Percentiles rank a stretch among this genome's conserved stretches.
Evolutionary conservation across 2,888 invertebrate species (phyloP).

Genomic region (Gasteruption jaculator): DNA sequence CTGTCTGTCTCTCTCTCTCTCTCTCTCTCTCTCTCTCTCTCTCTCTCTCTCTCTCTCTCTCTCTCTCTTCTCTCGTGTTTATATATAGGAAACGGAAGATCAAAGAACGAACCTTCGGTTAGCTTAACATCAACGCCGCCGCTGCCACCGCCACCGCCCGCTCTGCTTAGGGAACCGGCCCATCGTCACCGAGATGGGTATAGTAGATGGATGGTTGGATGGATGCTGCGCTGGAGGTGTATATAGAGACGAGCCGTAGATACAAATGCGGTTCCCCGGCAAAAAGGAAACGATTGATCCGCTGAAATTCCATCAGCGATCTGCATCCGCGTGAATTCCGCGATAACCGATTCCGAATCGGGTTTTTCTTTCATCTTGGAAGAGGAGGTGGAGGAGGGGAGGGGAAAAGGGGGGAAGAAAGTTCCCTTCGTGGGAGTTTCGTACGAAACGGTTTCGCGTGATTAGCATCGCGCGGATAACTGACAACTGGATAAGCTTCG

Average conservation of each 20-base stretch:
- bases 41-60: conserved; percentile 11
- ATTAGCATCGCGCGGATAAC: no score
- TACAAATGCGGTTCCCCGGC: no score
- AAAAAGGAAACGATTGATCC: no score
- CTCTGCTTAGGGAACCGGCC: conserved; percentile 35
- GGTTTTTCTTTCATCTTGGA: no score
- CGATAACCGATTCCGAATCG: no score
- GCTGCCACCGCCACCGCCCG: conserved; percentile 22
- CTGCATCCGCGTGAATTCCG: no score
- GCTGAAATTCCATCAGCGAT: no score
- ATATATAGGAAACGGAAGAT: conserved; percentile 49
- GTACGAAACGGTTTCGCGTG: background rate
- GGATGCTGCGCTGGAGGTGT: conserved; percentile 21
- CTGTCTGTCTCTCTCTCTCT: conserved; percentile 8
- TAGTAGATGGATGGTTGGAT: conserved; percentile 22
- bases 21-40: conserved; percentile 15
- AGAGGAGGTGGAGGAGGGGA: conserved; percentile 4
- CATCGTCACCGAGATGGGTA: conserved; percentile 36
- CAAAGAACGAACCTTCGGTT: conserved; percentile 47
- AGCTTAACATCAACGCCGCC: conserved; percentile 42
- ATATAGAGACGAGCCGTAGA: conserved; percentile 4
- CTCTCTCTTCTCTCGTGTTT: conserved; percentile 34
- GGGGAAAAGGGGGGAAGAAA: background rate
- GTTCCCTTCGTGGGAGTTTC: conserved; percentile 6
- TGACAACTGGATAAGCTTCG: no score